Evolutionary conservation across 2,888 invertebrate genomes (phyloP).

Genomic region (Thumatha senex): DNA sequence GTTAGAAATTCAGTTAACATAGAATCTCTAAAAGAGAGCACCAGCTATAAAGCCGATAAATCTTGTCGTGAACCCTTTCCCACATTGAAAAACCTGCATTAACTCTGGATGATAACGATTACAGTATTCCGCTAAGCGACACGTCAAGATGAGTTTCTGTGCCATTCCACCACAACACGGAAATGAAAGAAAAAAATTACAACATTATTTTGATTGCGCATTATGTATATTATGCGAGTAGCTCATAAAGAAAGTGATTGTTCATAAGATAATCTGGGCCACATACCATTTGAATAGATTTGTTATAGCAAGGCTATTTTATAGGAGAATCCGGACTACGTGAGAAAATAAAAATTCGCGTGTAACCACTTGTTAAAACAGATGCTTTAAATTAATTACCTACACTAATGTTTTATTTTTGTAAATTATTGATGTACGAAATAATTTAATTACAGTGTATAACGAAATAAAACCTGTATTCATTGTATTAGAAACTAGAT

Average conservation of each 20-base stretch:
- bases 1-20: no score
- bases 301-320: slow-evolving; percentile 9
- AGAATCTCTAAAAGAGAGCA: no score
- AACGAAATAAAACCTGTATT: background rate
- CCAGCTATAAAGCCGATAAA: no score
- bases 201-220: background rate
- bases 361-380: no score
- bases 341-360: background rate
- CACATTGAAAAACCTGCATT: no score
- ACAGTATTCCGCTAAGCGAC: no score
- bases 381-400: no score
- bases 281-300: slow-evolving; percentile 14
- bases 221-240: background rate
- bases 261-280: slow-evolving; percentile 13
- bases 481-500: no score
- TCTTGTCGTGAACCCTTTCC: no score
- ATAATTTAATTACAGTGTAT: no score
- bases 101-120: no score
- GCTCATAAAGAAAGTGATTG: slow-evolving; percentile 2
- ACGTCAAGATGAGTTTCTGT: background rate
- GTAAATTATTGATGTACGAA: no score
- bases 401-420: background rate
- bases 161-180: background rate
- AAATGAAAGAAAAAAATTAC: background rate
- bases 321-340: background rate